Base-by-base conservation (phyloP, 2,888 invertebrate species). In the Drosophila birchii region DNA sequence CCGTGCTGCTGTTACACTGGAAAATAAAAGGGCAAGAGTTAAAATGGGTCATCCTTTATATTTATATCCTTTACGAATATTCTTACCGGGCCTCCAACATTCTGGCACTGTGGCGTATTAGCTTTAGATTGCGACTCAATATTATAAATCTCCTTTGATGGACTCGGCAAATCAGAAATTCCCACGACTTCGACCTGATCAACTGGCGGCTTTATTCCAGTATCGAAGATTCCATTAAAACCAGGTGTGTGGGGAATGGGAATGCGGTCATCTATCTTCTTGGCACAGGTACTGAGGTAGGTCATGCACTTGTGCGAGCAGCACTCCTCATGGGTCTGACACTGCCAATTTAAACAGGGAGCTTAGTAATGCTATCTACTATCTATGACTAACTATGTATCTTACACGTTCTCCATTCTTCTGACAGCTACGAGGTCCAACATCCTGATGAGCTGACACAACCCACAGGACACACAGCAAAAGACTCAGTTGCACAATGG, bases 251-350 rank as follows among this genome's bases (percentile, higher is more conserved):
- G 56, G 23, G 32, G 12, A 29, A 36, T 9, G 18, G 41, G n/a
- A 45, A 12, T 9, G 36, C 14, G 36, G 11, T 60, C 60, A 5
- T 20, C 56, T 18, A 51, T 61, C 72, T 0, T 75, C 54, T 20
- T 88, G 72, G 75, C 92, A 81, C 60, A 90, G 71, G 66, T 86
- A 87, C 63, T 75, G 38, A 79, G 53, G 57, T 90, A 92, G 12
- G 86, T 90, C 71, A 91, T 74, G 62, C 92, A 92, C 23, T 84
- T 91, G 38, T 85, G 76, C 0, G 92, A 91, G 53, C 92, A 92
- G 57, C 92, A 92, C 8, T 92, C 92, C 78, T 71, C 78, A 70
- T 92, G 92, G 45, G 80, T 84, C 44, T 86, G 89, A 29, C 92
- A 92, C 92, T 92, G 43, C 7, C 78, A 23, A 44, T 43, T 11